phyloP scores from a whole-genome alignment of 1,140 invertebrate species.

The Bombus cullumanus region DNA sequence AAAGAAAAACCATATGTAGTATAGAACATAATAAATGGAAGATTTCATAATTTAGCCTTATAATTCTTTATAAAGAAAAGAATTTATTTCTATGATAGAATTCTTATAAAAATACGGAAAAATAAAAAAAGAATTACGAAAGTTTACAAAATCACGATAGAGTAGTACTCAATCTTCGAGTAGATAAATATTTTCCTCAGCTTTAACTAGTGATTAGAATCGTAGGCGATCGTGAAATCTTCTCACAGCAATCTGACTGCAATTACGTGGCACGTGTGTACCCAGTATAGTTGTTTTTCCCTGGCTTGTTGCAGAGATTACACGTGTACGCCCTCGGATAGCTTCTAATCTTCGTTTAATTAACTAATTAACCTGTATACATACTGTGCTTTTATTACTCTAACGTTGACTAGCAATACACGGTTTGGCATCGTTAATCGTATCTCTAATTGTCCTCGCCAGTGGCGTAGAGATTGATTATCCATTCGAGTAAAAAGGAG shows the following conservation, averaged over 20 bases:
- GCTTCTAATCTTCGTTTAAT: slow-evolving; percentile 47
- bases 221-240: not conserved
- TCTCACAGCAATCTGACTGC: not conserved
- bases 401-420: slow-evolving; percentile 66
- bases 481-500: not conserved
- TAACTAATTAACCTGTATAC: slow-evolving; percentile 50
- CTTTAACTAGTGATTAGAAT: not conserved
- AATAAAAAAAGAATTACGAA: not conserved
- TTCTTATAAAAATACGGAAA: not conserved
- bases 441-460: slow-evolving; percentile 46
- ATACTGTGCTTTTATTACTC: slow-evolving; percentile 47
- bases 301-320: slow-evolving; percentile 42
- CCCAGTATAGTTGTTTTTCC: not conserved
- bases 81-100: not conserved
- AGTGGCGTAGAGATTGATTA: slow-evolving; percentile 9
- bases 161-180: not conserved
- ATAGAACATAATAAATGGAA: too few species aligned
- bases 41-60: too few species aligned
- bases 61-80: not conserved
- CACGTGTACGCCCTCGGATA: slow-evolving; percentile 14
- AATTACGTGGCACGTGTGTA: slow-evolving; percentile 5
- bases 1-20: too few species aligned
- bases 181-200: not conserved
- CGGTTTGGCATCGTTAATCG: slow-evolving; percentile 63
- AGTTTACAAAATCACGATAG: too few species aligned